Evolutionary conservation across 2,797 vertebrate genomes (phyloP).

Genomic region (Malacoctenus gilli): DNA sequence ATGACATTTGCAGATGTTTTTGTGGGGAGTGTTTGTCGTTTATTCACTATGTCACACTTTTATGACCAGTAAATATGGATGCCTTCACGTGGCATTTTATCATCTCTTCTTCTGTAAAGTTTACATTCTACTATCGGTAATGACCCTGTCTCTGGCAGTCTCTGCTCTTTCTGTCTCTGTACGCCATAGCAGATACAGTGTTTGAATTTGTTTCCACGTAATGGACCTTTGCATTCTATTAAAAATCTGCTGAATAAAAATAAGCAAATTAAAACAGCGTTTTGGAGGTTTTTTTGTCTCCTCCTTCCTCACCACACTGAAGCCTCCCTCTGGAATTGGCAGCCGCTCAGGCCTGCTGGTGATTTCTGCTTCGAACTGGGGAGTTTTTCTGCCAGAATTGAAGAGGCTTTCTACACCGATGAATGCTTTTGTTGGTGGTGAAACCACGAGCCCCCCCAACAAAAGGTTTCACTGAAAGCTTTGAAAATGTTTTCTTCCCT

Average conservation of each 20-base stretch:
- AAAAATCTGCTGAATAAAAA: slow-evolving; percentile 85
- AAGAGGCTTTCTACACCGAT: not conserved
- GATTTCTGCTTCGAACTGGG: not conserved
- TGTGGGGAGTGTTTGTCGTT: slow-evolving; percentile 78
- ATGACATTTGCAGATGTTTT: slow-evolving; percentile 74
- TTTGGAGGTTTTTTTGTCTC: not conserved
- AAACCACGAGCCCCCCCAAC: not conserved
- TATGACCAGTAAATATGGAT: slow-evolving; percentile 64
- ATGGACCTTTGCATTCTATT: slow-evolving; percentile 83
- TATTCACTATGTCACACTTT: slow-evolving; percentile 69
- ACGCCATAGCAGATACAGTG: slow-evolving; percentile 76
- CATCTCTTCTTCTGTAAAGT: slow-evolving; percentile 80
- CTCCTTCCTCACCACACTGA: not conserved
- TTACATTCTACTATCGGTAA: slow-evolving; percentile 77
- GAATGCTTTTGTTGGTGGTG: slow-evolving; percentile 20
- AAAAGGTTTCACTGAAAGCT: slow-evolving; percentile 16
- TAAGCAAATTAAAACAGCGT: slow-evolving; percentile 61
- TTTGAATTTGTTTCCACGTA: slow-evolving; percentile 80
- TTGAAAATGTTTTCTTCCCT: not conserved
- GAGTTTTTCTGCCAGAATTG: not conserved
- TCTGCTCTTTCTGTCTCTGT: slow-evolving; percentile 74
- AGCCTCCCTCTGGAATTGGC: not conserved
- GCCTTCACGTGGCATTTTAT: slow-evolving; percentile 59
- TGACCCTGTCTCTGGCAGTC: slow-evolving; percentile 67
- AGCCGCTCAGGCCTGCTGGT: too few relatives aligned